A percentile compares a stretch with the other conserved stretches of the same genome.
Conservation (phyloP, 2,888 invertebrate species). For the Amiota mariae region DNA sequence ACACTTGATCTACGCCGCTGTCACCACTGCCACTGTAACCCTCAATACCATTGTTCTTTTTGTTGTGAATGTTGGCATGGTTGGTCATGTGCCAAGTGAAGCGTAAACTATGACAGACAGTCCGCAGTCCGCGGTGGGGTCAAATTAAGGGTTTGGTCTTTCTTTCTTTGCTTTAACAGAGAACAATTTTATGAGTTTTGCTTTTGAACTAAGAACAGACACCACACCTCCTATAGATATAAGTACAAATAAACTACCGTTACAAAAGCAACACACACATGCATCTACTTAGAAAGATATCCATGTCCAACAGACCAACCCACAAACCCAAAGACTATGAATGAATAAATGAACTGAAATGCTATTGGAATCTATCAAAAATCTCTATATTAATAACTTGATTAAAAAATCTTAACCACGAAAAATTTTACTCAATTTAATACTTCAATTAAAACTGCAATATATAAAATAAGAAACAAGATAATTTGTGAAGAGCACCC, state of each 20-base stretch:
- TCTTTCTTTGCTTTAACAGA: conserved; percentile 6
- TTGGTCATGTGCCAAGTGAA: conserved; percentile 50
- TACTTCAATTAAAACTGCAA: too few species aligned
- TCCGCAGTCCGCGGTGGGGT: conserved; percentile 38
- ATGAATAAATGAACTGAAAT: too few species aligned
- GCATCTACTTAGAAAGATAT: too few species aligned
- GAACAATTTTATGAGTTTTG: too few species aligned
- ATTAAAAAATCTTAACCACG: too few species aligned
- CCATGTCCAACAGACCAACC: too few species aligned
- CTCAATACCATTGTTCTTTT: conserved; percentile 37
- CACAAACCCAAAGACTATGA: too few species aligned
- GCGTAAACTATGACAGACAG: conserved; percentile 53
- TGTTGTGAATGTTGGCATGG: conserved; percentile 28
- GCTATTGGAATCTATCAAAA: too few species aligned
- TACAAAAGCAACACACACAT: background rate
- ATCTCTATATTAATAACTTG: too few species aligned
- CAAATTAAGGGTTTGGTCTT: conserved; percentile 48
- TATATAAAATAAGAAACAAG: background rate
- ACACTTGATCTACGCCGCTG: conserved; percentile 54
- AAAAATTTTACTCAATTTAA: too few species aligned
- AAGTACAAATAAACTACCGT: background rate
- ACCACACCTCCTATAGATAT: background rate
- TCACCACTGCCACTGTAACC: background rate
- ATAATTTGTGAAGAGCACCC: background rate
- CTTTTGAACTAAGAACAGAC: too few species aligned